A percentile compares a stretch with the other conserved stretches of the same genome.
Evolutionary conservation across 2,797 vertebrate genomes (phyloP).

Genomic region (Enteromius anoplus): DNA sequence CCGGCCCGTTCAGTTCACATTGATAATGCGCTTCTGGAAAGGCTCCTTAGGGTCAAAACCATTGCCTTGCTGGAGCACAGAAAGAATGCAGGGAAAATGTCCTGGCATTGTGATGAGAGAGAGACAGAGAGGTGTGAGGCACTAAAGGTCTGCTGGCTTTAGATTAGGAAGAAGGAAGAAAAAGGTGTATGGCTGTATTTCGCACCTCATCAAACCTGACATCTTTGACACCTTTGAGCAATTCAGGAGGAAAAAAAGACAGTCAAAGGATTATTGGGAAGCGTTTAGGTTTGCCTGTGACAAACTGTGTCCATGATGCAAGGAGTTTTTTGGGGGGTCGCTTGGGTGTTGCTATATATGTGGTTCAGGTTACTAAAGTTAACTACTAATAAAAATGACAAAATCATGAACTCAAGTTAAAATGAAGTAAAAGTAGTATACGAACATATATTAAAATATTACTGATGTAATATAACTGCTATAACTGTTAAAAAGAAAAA

Average conservation of each 20-base stretch:
- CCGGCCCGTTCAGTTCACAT: slow-evolving; percentile 46
- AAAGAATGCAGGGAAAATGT: slow-evolving; percentile 42
- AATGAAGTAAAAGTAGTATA: background rate
- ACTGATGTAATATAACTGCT: no score
- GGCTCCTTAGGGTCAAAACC: slow-evolving; percentile 60
- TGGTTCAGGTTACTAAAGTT: background rate
- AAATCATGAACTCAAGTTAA: background rate
- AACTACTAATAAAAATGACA: no score
- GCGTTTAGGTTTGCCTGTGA: background rate
- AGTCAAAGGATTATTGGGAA: background rate
- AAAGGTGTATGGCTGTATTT: slow-evolving; percentile 55
- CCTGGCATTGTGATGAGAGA: slow-evolving; percentile 54
- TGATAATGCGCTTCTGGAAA: slow-evolving; percentile 71
- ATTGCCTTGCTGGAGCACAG: slow-evolving; percentile 41
- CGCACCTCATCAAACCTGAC: slow-evolving; percentile 61
- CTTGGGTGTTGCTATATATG: background rate
- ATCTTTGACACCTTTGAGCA: slow-evolving; percentile 58
- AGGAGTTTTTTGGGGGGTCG: background rate
- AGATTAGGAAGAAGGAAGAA: slow-evolving; percentile 38
- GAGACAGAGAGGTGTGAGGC: slow-evolving; percentile 56
- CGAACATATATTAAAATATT: no score
- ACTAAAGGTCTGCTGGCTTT: slow-evolving; percentile 32
- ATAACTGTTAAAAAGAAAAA: no score
- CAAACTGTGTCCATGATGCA: background rate
- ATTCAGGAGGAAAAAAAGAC: background rate